Evolutionary conservation across 2,888 invertebrate genomes (phyloP).

Genomic region (Tolmerus cingulatus): DNA sequence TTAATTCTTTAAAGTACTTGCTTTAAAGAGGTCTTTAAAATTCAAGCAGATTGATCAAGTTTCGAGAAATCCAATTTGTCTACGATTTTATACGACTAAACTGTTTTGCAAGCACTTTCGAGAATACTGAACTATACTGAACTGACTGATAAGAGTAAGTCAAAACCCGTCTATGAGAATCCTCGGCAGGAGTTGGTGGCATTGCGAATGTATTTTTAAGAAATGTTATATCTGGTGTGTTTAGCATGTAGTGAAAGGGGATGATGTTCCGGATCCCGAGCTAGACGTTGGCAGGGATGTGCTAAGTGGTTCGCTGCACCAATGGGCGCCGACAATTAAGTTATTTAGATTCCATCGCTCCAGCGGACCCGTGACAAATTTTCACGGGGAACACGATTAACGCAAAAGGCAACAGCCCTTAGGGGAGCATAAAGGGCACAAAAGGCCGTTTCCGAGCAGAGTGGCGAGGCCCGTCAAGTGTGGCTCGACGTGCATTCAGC

Average conservation of each 20-base stretch:
- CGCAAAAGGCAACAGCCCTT: conserved; percentile 18
- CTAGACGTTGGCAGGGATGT: not conserved
- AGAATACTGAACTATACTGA: too few species aligned
- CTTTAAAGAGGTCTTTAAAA: not conserved
- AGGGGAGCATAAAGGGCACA: not conserved
- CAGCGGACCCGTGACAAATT: conserved; percentile 2
- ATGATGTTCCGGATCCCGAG: not conserved
- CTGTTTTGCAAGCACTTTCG: not conserved
- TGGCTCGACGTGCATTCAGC: not conserved
- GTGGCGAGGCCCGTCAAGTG: not conserved
- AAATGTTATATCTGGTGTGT: not conserved
- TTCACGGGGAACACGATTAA: conserved; percentile 18
- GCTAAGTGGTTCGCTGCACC: not conserved
- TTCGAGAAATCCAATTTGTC: not conserved
- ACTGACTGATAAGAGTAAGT: not conserved
- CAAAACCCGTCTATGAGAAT: not conserved
- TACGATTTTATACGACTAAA: not conserved
- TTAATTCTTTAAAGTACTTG: not conserved
- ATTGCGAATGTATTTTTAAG: not conserved
- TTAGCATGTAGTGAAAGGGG: not conserved
- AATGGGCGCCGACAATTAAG: not conserved
- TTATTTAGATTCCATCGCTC: conserved; percentile 13
- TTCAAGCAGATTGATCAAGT: not conserved
- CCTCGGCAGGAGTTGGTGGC: not conserved
- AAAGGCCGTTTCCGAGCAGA: not conserved